Evolutionary conservation across 2,797 vertebrate species (phyloP), one percentile per base, ranked within the genome.

Genomic region (Apogon talboti): DNA sequence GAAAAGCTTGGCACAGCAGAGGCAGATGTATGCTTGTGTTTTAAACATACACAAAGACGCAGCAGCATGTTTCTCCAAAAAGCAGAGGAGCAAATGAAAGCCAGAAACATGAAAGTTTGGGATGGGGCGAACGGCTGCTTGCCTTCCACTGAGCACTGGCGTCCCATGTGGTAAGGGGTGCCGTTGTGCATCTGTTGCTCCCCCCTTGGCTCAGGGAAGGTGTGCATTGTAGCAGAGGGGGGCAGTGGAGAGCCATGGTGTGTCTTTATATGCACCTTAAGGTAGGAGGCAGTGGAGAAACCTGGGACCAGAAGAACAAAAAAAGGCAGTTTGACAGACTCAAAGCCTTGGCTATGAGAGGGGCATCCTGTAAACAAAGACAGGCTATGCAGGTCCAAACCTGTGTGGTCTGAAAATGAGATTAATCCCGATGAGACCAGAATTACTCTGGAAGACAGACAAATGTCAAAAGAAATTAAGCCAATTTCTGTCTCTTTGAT

Each of bases 231-330:
- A 83, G 91, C 84, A 74, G 92, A 87, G 81, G 88, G 91, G 80
- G 92, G 89, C 76, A 93, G 88, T 77, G 91, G 93, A 93, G 96
- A 95, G 95, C 96, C 96, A 91, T 99, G 98, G 95, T 99, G 97
- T 92, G 96, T 98, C 98, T 99, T 99, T 96, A 98, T 95, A 93
- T 99, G 98, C 95, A 99, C 97, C 96, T 99, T 99, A 97, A 99
- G 98, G 96, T 99, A 99, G 95, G 98, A 99, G 86, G 98, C 96
- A 93, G 97, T 99, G 93, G 97, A 99, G 96, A 99, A 99, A 98
- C 98, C 98, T 99, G 93, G 85, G 91, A 91, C 93, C 93, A 90
- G 84, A 91, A 89, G 89, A 90, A 92, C 83, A 92, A 81, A 91
- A 91, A 82, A 85, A 77, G 85, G 88, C 84, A 90, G 75, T 84